Base-by-base conservation (phyloP, 2,888 invertebrate species). In the Pogonocherus hispidulus region DNA sequence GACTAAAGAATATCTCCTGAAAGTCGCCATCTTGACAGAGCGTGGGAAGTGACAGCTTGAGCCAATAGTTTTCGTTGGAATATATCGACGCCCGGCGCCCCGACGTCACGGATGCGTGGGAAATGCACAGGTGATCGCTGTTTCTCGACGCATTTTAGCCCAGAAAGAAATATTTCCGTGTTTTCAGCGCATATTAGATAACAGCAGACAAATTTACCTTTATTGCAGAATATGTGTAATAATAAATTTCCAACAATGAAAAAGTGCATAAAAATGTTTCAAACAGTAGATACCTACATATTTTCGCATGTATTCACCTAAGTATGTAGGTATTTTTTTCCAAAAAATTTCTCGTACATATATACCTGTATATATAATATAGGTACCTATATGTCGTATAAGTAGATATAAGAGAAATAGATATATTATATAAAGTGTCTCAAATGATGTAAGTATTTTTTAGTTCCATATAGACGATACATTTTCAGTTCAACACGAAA, bases 81-180 rank as follows among this genome's bases (percentile, higher is more conserved):
- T 27, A 56, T 64, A 64, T 64, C 64, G 64, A 64, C 52, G 63
- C 32, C 47, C 22, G 55, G 27, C 49, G 64, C 37, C 49, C 32
- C 62, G 51, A 51, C 62, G 62, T 57, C 57, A 44, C 57, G 57
- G 35, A 27, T 62, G 49, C 51, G 20, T 62, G 62, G 62, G 62
- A 62, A 62, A 1, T 4, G 23, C 18, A n/a, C 62, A 62, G 62
- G 62, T 62, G 60, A 32, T 20, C 27, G 47, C 32, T 19, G 51
- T 49, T 22, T 62, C 37, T 55, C 19, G n/a, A 5, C 9, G 9
- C 41, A 3, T 27, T 27, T 8, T 8, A 27, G 27, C 27, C 8
- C 27, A n/a, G 3, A 14, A 41, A 41, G 41, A 16, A 41, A 41
- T 16, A 16, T 14, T 9, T 32, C 3, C 32, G 4, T 37, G n/a